These are phyloP conservation scores for Antechinus stuartii DNA, from an alignment of 2,113 vertebrate genomes.

Conservation along the genomic window DNA sequence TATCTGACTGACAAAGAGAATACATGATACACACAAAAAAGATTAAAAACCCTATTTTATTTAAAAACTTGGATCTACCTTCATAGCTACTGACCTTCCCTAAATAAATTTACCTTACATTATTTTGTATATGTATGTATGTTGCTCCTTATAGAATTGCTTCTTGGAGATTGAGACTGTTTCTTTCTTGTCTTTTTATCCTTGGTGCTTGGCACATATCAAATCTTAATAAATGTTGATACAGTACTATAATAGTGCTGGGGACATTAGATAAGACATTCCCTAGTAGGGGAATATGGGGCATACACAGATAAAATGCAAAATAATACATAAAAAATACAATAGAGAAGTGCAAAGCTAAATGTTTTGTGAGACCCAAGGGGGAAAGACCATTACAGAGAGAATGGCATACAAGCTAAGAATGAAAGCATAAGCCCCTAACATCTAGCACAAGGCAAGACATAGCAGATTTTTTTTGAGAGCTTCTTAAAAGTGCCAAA, in stretches of 20 bases:
- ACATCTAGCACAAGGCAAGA: neutral
- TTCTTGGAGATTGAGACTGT: neutral
- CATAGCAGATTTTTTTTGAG: neutral
- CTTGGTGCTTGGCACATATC: neutral
- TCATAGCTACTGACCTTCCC: neutral
- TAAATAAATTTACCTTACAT: neutral
- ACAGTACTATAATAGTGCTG: neutral
- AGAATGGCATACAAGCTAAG: neutral
- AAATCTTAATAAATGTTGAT: neutral
- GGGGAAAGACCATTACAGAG: neutral
- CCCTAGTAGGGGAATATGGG: neutral
- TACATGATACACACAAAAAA: neutral
- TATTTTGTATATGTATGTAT: neutral
- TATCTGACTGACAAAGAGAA: neutral
- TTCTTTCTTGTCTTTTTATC: neutral
- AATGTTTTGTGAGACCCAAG: neutral
- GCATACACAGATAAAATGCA: no score
- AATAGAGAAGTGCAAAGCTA: neutral
- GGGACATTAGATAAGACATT: neutral
- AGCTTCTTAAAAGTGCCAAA: neutral
- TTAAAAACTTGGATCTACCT: neutral
- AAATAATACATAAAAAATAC: no score
- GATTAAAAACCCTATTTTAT: neutral
- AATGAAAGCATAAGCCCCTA: neutral
- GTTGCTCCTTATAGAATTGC: neutral